Evolutionary conservation across 2,888 invertebrate species (phyloP).

Genomic region (Disparrhopalites patrizii): DNA sequence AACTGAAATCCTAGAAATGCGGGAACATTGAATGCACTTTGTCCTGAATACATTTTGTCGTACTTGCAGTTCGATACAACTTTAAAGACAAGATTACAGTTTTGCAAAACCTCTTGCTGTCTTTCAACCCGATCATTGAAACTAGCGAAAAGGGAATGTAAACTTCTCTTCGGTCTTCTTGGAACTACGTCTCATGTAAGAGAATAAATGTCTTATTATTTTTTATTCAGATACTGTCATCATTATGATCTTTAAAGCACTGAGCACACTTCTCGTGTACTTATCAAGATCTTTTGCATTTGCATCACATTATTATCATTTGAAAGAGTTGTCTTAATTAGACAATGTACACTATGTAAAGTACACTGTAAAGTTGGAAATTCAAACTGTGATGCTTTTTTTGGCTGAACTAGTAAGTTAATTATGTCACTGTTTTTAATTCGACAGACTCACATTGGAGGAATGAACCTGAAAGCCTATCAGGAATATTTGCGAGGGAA

Average conservation of each 20-base stretch:
- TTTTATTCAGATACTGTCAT: neutral
- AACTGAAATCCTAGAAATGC: neutral
- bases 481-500: constrained; percentile 64
- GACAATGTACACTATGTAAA: too few species aligned
- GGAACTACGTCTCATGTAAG: constrained; percentile 13
- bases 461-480: constrained; percentile 61
- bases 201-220: too few species aligned
- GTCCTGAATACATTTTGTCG: neutral
- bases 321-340: constrained; percentile 52
- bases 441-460: constrained; percentile 52
- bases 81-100: constrained; percentile 51
- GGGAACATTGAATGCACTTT: neutral
- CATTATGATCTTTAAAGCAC: neutral
- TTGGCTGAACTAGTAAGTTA: too few species aligned
- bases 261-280: neutral
- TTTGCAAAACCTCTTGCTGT: constrained; percentile 62
- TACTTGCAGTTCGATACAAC: constrained; percentile 9
- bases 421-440: too few species aligned
- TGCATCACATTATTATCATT: constrained; percentile 48
- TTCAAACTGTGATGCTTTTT: too few species aligned
- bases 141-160: constrained; percentile 53
- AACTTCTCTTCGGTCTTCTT: constrained; percentile 20
- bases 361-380: too few species aligned
- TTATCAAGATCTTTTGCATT: too few species aligned
- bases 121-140: constrained; percentile 58